Conservation (phyloP, 2,888 invertebrate genomes). For the Glyphotaelius pellucidus region DNA sequence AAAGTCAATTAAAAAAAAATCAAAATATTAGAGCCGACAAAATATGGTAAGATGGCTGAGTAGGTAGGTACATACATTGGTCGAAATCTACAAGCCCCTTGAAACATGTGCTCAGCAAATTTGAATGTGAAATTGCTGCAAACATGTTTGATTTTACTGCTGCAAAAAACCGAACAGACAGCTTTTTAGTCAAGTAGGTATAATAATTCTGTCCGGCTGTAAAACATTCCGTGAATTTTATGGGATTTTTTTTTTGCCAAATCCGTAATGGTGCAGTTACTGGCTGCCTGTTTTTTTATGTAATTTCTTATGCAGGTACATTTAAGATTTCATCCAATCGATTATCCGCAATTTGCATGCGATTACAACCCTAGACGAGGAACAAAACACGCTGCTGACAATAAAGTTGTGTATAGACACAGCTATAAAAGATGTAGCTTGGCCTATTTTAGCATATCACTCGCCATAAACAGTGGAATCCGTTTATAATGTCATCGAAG, state of each 20-base stretch:
- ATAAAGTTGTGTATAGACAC: no score
- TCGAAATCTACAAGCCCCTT: not conserved
- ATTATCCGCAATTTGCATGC: not conserved
- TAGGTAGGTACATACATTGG: no score
- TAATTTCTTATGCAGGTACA: not conserved
- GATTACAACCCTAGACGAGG: not conserved
- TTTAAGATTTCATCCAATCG: not conserved
- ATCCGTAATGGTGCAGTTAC: not conserved
- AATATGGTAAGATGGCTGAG: not conserved
- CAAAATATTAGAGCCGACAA: not conserved
- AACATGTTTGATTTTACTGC: constrained; percentile 6
- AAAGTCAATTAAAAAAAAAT: constrained; percentile 33
- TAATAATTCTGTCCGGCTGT: not conserved
- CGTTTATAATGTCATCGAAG: no score
- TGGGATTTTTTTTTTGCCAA: not conserved
- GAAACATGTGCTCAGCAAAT: constrained; percentile 18
- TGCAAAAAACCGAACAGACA: constrained; percentile 19
- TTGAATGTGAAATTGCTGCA: constrained; percentile 33
- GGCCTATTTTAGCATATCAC: no score
- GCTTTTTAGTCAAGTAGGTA: not conserved
- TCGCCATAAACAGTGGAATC: no score
- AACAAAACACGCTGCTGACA: not conserved
- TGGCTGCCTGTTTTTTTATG: not conserved
- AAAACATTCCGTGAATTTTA: not conserved
- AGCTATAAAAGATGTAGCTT: no score